phyloP scores from a whole-genome alignment of 2,797 vertebrate genomes.

The Choloepus didactylus region DNA sequence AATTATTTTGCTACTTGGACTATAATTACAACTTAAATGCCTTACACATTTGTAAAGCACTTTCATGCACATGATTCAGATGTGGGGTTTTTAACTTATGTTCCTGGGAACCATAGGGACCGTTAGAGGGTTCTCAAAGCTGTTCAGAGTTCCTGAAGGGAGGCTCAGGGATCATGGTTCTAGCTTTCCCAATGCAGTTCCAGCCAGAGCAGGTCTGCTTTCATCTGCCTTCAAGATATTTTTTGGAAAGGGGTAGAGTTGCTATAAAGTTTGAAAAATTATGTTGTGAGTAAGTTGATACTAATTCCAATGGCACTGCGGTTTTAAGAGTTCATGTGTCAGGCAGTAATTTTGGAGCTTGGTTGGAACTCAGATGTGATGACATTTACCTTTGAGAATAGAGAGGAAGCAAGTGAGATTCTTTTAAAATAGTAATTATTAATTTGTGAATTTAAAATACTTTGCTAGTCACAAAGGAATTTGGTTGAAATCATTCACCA shows the following conservation, averaged over 20 bases:
- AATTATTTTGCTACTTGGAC: background rate
- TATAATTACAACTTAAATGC: background rate
- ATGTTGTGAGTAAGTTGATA: background rate
- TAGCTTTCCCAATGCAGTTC: background rate
- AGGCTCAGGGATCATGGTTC: background rate
- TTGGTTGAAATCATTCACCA: background rate
- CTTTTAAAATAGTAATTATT: background rate
- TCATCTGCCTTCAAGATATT: background rate
- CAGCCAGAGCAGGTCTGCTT: background rate
- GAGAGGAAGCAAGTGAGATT: background rate
- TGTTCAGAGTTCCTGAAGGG: background rate
- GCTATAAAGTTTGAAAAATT: background rate
- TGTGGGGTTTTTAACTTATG: background rate
- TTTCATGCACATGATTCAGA: background rate
- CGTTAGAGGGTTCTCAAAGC: background rate
- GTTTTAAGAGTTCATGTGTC: background rate
- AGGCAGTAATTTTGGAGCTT: background rate
- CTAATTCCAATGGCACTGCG: background rate
- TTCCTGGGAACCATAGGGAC: background rate
- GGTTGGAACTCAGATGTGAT: background rate
- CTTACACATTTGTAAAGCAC: background rate
- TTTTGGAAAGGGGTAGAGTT: background rate
- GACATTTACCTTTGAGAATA: background rate
- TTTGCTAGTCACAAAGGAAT: background rate
- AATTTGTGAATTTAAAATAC: background rate